These are phyloP conservation scores for Agrochola lota DNA, from an alignment of 2,888 invertebrate genomes.

Conservation along the genomic window DNA sequence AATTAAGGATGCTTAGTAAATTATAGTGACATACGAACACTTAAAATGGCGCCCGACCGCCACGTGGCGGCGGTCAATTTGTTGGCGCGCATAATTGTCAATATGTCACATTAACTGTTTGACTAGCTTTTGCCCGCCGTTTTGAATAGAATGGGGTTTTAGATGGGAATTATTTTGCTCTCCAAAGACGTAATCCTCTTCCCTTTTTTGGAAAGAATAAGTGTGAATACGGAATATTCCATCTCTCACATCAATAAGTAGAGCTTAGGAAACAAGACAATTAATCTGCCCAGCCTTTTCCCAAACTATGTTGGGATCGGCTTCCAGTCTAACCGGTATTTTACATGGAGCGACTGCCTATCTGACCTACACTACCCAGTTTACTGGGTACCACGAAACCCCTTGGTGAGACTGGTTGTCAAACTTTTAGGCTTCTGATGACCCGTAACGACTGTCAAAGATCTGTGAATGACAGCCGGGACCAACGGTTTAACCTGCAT, in stretches of 20 bases:
- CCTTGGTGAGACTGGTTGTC: no score
- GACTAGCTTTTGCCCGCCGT: slow-evolving; percentile 13
- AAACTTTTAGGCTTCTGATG: no score
- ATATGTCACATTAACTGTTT: slow-evolving; percentile 48
- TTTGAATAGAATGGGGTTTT: neutral
- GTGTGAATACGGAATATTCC: neutral
- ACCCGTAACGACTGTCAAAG: no score
- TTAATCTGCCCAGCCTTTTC: no score
- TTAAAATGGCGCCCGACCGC: slow-evolving; percentile 57
- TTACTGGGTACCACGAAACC: no score
- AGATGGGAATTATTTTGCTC: slow-evolving; percentile 4
- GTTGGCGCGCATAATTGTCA: slow-evolving; percentile 47
- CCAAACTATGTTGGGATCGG: no score
- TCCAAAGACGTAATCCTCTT: neutral
- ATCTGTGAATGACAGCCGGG: no score
- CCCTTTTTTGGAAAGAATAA: neutral
- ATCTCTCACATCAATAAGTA: neutral
- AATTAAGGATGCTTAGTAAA: slow-evolving; percentile 41
- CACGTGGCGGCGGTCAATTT: slow-evolving; percentile 63
- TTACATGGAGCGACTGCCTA: neutral
- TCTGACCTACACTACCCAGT: no score
- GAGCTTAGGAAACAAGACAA: no score
- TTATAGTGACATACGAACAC: slow-evolving; percentile 57
- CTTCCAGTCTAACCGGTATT: no score
- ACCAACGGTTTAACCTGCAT: no score